Percentiles rank a stretch among this genome's conserved stretches.
Conservation (phyloP, 1,140 invertebrate species). For the Dreissena polymorpha region DNA sequence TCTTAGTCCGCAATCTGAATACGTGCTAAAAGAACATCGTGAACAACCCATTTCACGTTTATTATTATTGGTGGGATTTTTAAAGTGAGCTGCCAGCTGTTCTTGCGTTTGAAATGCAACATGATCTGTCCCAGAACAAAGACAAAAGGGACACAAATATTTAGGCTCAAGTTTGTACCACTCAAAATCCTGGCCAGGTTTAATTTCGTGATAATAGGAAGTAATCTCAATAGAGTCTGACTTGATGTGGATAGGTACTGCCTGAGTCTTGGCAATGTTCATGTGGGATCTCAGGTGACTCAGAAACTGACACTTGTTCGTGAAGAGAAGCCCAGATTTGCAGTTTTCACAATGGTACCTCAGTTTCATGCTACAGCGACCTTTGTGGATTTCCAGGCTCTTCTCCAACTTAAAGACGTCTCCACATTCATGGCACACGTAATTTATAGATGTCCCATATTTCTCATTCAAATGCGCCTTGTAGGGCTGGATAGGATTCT, state of each 20-base stretch:
- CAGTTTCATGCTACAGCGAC: conserved; percentile 69
- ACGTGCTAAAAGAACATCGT: too few species aligned
- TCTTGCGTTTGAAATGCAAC: too few species aligned
- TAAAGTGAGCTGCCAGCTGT: too few species aligned
- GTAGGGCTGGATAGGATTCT: conserved; percentile 66
- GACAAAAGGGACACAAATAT: not conserved
- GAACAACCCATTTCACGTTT: too few species aligned
- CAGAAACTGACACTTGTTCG: conserved; percentile 72
- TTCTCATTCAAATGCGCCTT: conserved; percentile 51
- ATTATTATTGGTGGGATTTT: too few species aligned
- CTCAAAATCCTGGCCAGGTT: conserved; percentile 16
- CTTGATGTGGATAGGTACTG: conserved; percentile 66
- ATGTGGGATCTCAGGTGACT: conserved; percentile 64
- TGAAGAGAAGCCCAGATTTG: conserved; percentile 63
- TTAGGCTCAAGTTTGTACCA: conserved; percentile 38
- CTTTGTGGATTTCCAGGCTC: conserved; percentile 66
- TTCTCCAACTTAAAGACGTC: conserved; percentile 70
- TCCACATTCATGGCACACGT: conserved; percentile 71
- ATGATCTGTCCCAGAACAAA: too few species aligned
- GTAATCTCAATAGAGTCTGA: conserved; percentile 64
- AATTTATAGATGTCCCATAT: not conserved
- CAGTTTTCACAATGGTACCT: conserved; percentile 72
- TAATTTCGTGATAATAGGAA: conserved; percentile 29
- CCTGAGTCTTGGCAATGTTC: conserved; percentile 63
- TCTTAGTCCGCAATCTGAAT: too few species aligned